phyloP scores from a whole-genome alignment of 2,797 vertebrate species.

The Rhabdomys pumilio region DNA sequence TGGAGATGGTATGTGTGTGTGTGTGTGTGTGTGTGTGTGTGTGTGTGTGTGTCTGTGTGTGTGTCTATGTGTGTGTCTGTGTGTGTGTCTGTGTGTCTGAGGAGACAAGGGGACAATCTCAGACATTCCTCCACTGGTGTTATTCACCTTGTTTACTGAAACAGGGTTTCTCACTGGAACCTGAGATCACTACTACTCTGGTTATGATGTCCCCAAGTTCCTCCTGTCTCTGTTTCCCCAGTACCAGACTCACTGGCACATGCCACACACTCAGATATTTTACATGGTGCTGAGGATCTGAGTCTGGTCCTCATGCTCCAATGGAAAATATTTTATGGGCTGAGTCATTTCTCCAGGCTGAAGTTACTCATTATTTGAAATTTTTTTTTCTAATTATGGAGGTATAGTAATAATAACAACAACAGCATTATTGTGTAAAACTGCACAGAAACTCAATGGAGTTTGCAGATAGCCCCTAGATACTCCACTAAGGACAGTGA shows the following conservation, averaged over 20 bases:
- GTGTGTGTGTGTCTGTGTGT: too few species aligned
- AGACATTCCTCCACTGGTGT: not conserved
- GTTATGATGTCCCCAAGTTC: not conserved
- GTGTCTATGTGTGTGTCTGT: too few species aligned
- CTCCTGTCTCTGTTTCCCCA: not conserved
- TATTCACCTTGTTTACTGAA: not conserved
- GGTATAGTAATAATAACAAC: constrained; percentile 68
- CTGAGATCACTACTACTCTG: not conserved
- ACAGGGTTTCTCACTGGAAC: not conserved
- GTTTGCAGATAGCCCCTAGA: constrained; percentile 88
- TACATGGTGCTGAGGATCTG: not conserved
- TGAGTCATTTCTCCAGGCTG: not conserved
- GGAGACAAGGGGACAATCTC: not conserved
- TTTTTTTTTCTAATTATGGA: constrained; percentile 69
- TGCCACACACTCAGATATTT: not conserved
- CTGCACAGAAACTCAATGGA: constrained; percentile 85
- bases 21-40: not conserved
- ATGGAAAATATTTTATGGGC: not conserved
- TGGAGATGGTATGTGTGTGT: not conserved
- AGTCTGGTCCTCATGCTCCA: not conserved
- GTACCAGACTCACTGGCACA: not conserved
- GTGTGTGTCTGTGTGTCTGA: not conserved
- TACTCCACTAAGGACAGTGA: constrained; percentile 85
- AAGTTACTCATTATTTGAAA: constrained; percentile 72
- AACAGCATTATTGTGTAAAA: constrained; percentile 74